phyloP scores from a whole-genome alignment of 1,140 invertebrate species.

The Mactra quadrangularis region DNA sequence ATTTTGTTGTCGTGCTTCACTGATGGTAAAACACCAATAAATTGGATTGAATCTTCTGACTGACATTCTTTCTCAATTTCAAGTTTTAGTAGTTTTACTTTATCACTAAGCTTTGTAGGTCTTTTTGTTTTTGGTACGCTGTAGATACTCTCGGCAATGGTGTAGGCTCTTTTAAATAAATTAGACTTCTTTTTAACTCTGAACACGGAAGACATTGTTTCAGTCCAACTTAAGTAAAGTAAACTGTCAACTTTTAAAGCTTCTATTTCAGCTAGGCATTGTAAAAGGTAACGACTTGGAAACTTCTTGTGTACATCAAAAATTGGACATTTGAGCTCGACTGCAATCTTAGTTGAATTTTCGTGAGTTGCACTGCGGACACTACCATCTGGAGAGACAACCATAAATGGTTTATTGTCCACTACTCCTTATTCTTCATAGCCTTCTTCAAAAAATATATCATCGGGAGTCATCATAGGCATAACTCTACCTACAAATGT shows the following conservation, averaged over 20 bases:
- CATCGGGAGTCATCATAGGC: conserved; percentile 30
- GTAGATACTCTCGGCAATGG: neutral
- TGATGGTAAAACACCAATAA: neutral
- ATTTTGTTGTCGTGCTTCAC: neutral
- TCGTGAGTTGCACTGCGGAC: neutral
- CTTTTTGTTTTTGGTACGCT: neutral
- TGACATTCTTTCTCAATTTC: conserved; percentile 4
- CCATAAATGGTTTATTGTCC: conserved; percentile 20
- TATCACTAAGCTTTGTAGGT: neutral
- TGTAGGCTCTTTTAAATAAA: conserved; percentile 14
- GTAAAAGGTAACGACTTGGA: conserved; percentile 32
- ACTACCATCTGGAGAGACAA: conserved; percentile 59
- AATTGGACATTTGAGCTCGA: conserved; percentile 57
- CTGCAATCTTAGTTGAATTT: conserved; percentile 14
- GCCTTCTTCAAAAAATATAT: conserved; percentile 53
- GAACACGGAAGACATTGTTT: neutral
- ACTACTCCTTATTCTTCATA: conserved; percentile 9
- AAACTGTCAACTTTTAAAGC: conserved; percentile 39
- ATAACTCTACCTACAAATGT: conserved; percentile 50
- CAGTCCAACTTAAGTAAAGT: conserved; percentile 5
- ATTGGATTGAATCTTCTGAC: neutral
- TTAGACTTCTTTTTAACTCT: neutral
- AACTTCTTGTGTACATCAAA: conserved; percentile 15
- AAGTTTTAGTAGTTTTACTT: neutral
- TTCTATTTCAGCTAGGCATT: conserved; percentile 54